phyloP scores from a whole-genome alignment of 2,888 invertebrate genomes.

The Mantis religiosa region DNA sequence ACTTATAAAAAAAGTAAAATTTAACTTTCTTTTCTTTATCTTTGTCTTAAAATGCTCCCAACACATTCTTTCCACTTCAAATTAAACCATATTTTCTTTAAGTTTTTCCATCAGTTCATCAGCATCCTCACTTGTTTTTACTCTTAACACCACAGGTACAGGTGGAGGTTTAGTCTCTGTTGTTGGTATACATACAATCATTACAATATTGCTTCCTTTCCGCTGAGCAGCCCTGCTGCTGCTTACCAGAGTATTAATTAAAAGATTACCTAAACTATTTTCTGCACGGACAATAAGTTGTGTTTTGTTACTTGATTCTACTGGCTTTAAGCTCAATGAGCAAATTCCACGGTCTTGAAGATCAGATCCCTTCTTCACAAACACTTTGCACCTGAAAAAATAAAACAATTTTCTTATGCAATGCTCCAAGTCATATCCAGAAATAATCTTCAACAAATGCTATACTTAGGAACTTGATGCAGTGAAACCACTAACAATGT shows the following conservation, averaged over 20 bases:
- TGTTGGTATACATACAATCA: slow-evolving; percentile 81
- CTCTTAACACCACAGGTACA: slow-evolving; percentile 70
- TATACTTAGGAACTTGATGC: neutral
- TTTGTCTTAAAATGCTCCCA: no score
- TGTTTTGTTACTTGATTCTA: slow-evolving; percentile 67
- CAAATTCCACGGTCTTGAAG: slow-evolving; percentile 88
- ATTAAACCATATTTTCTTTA: slow-evolving; percentile 56
- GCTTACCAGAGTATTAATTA: slow-evolving; percentile 78
- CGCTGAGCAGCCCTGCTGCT: slow-evolving; percentile 66
- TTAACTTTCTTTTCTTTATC: no score
- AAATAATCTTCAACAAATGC: neutral
- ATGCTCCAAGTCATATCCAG: neutral
- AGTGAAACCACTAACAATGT: no score
- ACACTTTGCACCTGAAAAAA: slow-evolving; percentile 73
- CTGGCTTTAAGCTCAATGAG: slow-evolving; percentile 81
- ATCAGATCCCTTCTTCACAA: slow-evolving; percentile 69
- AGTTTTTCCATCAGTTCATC: slow-evolving; percentile 69
- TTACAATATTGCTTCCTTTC: slow-evolving; percentile 84
- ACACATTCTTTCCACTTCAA: neutral
- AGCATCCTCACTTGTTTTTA: slow-evolving; percentile 82
- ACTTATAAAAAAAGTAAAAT: no score
- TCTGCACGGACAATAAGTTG: slow-evolving; percentile 87
- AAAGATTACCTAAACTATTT: slow-evolving; percentile 80
- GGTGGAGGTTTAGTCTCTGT: slow-evolving; percentile 66
- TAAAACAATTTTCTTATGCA: neutral